Percentiles rank a stretch among this genome's conserved stretches.
Evolutionary conservation across 2,797 vertebrate genomes (phyloP).

Genomic region (Lophotriccus pileatus): DNA sequence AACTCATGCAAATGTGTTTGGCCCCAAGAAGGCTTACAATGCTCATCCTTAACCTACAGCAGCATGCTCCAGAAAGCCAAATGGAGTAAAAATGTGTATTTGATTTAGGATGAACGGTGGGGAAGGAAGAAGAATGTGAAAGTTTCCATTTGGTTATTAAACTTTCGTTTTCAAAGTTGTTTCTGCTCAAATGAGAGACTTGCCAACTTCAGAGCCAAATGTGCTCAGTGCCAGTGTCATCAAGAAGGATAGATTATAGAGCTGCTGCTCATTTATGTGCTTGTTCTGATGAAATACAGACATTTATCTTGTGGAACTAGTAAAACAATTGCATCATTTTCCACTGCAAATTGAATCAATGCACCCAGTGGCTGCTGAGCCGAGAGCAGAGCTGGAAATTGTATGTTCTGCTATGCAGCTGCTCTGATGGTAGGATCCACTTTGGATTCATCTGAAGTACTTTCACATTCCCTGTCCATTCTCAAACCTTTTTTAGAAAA

Average conservation of each 20-base stretch:
- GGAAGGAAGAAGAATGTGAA: not conserved
- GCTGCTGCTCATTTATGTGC: conserved; percentile 38
- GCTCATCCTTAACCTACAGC: not conserved
- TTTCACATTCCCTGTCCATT: not conserved
- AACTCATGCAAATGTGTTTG: not conserved
- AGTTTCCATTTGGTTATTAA: conserved; percentile 30
- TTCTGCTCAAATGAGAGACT: not conserved
- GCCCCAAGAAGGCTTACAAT: not conserved
- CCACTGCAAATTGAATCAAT: conserved; percentile 51
- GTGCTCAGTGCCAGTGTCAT: conserved; percentile 36
- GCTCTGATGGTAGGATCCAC: not conserved
- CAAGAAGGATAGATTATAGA: conserved; percentile 37
- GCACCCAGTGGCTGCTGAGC: not conserved
- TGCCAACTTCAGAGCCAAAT: conserved; percentile 42
- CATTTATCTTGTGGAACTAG: conserved; percentile 48
- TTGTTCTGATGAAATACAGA: conserved; percentile 62
- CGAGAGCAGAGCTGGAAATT: not conserved
- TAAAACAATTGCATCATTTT: conserved; percentile 64
- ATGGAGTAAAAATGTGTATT: not conserved
- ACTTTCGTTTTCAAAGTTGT: not conserved
- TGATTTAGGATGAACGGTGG: not conserved
- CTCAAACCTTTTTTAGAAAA: not conserved
- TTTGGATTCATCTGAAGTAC: not conserved
- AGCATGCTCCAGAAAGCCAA: not conserved
- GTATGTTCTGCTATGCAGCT: not conserved